These are phyloP conservation scores for Fregata magnificens DNA, from an alignment of 2,113 vertebrate genomes.

Conservation along the genomic window DNA sequence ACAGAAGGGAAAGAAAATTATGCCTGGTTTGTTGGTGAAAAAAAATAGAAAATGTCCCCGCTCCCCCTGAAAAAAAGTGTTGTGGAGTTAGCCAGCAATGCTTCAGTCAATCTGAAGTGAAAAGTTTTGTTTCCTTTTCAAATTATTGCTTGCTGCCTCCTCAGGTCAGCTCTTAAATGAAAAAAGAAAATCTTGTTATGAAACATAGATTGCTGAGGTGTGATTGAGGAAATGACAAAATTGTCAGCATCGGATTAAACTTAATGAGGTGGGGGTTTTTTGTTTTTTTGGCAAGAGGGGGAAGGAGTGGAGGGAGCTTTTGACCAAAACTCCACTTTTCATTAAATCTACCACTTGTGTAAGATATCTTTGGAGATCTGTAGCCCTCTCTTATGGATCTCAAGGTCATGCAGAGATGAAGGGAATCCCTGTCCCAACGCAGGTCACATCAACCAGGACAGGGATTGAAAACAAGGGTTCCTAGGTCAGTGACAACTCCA, in stretches of 20 bases:
- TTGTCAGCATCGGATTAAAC: not conserved
- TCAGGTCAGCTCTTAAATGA: constrained; percentile 15
- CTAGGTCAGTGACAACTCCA: not conserved
- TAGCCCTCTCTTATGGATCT: not conserved
- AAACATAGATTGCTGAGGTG: not conserved
- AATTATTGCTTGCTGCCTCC: constrained; percentile 6
- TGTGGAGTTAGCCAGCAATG: not conserved
- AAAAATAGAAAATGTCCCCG: not conserved
- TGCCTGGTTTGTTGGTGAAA: not conserved
- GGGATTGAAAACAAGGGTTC: not conserved
- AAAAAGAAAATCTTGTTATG: not conserved
- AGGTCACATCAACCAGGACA: not conserved
- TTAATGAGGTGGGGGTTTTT: not conserved
- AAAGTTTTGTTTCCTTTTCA: constrained; percentile 31
- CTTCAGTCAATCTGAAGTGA: not conserved
- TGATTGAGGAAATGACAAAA: constrained; percentile 31
- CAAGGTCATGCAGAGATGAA: not conserved
- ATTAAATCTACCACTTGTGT: not conserved
- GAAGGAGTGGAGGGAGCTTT: not conserved
- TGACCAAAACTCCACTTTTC: not conserved
- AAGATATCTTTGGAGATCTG: not conserved
- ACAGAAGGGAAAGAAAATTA: not conserved
- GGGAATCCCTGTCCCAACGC: not conserved
- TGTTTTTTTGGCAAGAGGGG: not conserved
- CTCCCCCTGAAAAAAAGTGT: not conserved